Evolutionary conservation across 2,888 invertebrate genomes (phyloP), one percentile per base, ranked within the genome.

Genomic region (Limnephilus auricula): DNA sequence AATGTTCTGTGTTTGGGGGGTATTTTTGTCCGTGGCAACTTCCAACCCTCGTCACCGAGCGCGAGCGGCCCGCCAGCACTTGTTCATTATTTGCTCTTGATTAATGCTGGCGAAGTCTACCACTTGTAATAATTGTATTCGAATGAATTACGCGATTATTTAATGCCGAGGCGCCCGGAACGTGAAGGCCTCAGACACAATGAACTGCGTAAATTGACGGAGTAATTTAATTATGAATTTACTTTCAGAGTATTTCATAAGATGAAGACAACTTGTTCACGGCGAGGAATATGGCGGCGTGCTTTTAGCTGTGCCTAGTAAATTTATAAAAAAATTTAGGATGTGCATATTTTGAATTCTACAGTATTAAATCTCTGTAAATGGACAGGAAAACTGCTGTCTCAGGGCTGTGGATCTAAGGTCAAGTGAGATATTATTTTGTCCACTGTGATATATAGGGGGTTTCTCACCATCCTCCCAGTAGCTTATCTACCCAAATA

Each of bases 31-130:
- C 84, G 15, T 25, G 4, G 18, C 50, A 50, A 50, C n/a, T 32
- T 65, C 50, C 50, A 32, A 87, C 87, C 87, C 87, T 87, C 87
- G 87, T 87, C 87, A 87, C 30, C 25, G 34, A 25, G 83, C 50
- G 32, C 50, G 32, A 32, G 45, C 86, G 32, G 87, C 87, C 34
- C 37, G 65, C n/a, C 31, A 31, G 34, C 87, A 78, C 78, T 87
- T 65, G 87, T 87, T 87, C 65, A 65, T 87, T 87, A 87, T 50
- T 87, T 78, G 87, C 87, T 87, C 87, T 86, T 86, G 50, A 87
- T 87, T 87, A 87, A 87, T 50, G 31, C 65, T 10, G 18, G 86
- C 50, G 87, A 85, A 87, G 18, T 18, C 50, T 18, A 87, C 32
- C 34, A 50, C 87, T 65, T 65, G 30, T 31, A 87, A 86, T 45